These are phyloP conservation scores for Sebastes kiyomatsui DNA, from an alignment of 2,797 vertebrate genomes.

Conservation along the genomic window DNA sequence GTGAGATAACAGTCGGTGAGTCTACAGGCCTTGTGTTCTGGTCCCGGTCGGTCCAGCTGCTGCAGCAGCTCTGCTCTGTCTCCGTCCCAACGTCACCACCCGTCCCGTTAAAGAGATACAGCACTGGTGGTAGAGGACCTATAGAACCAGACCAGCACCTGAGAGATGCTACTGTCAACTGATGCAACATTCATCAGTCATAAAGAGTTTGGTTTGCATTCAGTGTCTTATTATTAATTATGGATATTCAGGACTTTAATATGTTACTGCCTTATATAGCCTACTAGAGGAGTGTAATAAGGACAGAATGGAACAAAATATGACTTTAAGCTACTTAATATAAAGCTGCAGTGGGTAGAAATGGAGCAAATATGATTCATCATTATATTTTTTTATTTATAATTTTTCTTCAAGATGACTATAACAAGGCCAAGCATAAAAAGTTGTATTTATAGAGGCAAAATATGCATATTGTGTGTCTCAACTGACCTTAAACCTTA, in stretches of 20 bases:
- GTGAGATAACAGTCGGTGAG: background rate
- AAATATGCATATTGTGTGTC: no score
- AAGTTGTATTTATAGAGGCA: no score
- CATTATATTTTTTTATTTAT: no score
- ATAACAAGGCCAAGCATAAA: no score
- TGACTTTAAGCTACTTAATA: background rate
- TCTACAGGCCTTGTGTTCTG: conserved; percentile 20
- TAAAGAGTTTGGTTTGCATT: background rate
- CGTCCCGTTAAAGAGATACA: conserved; percentile 72
- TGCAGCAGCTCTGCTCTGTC: conserved; percentile 47
- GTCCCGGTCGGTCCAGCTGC: conserved; percentile 41
- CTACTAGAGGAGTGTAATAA: no score
- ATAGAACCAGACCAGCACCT: background rate
- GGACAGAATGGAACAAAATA: background rate
- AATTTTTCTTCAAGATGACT: no score
- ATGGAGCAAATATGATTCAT: no score
- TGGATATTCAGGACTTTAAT: background rate
- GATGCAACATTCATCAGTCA: background rate
- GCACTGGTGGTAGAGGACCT: background rate
- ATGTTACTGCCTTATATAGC: no score
- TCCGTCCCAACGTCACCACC: conserved; percentile 55
- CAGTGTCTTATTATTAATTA: background rate
- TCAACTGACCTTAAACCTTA: background rate
- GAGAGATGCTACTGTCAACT: background rate
- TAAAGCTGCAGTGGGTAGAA: background rate